Conservation (phyloP, 2,888 invertebrate genomes). For the Idaea dimidiata region DNA sequence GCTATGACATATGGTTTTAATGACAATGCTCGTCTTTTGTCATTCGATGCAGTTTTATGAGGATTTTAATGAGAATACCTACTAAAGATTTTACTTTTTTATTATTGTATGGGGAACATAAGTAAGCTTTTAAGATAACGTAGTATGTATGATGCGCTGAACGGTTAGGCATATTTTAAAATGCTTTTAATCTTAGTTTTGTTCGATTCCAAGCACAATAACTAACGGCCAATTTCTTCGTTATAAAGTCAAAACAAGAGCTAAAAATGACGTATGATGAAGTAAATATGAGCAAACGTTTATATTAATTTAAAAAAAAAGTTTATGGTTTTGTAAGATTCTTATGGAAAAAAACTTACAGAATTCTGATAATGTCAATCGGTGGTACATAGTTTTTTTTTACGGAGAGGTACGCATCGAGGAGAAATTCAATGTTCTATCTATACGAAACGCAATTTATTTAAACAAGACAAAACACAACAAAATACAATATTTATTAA, state of each 20-base stretch:
- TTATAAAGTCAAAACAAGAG: too few relatives aligned
- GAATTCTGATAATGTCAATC: too few relatives aligned
- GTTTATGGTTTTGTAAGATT: too few relatives aligned
- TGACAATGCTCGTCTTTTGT: conserved; percentile 64
- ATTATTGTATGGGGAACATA: background rate
- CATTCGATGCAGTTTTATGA: conserved; percentile 60
- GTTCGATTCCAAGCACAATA: too few relatives aligned
- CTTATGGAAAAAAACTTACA: too few relatives aligned
- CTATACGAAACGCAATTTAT: conserved; percentile 39
- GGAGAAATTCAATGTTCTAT: conserved; percentile 14
- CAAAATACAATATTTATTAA: background rate
- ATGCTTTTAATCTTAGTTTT: too few relatives aligned
- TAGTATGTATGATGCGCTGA: background rate
- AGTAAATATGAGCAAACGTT: too few relatives aligned
- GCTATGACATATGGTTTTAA: conserved; percentile 73
- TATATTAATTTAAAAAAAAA: too few relatives aligned
- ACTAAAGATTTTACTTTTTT: conserved; percentile 35
- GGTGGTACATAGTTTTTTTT: too few relatives aligned
- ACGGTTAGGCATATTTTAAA: background rate
- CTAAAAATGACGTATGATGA: too few relatives aligned
- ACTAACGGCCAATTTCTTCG: too few relatives aligned
- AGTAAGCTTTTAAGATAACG: background rate
- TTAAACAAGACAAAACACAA: background rate
- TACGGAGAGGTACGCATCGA: too few relatives aligned
- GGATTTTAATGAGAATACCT: conserved; percentile 70